Evolutionary conservation across 2,888 invertebrate species (phyloP).

Genomic region (Antheraea yamamai): DNA sequence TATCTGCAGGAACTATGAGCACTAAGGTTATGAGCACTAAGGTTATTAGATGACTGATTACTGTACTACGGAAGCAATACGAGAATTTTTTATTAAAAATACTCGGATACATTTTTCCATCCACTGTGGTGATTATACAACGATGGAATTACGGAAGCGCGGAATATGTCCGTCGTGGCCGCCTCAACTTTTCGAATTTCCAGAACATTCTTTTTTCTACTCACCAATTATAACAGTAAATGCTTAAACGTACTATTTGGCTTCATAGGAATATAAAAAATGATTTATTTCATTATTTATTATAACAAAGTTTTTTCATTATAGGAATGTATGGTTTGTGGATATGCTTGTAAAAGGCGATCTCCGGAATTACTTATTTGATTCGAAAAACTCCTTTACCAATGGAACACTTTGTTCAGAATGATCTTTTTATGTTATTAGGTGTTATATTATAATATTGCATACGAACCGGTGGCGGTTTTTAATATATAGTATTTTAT

Average conservation of each 20-base stretch:
- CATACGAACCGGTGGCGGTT: no score
- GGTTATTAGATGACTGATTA: background rate
- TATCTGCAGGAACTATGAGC: background rate
- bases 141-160: background rate
- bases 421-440: no score
- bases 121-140: slow-evolving; percentile 9
- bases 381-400: no score
- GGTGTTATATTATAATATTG: no score
- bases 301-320: background rate
- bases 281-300: background rate
- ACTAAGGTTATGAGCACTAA: background rate
- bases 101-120: background rate
- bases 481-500: no score
- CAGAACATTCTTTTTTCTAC: background rate
- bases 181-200: background rate
- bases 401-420: no score
- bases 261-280: background rate
- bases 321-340: no score
- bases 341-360: no score
- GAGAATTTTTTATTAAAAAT: slow-evolving; percentile 14
- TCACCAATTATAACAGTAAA: background rate
- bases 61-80: background rate
- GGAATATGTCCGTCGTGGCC: background rate
- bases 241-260: background rate
- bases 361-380: no score